Evolutionary conservation across 2,888 invertebrate species (phyloP).

Genomic region (Heliconius sara): DNA sequence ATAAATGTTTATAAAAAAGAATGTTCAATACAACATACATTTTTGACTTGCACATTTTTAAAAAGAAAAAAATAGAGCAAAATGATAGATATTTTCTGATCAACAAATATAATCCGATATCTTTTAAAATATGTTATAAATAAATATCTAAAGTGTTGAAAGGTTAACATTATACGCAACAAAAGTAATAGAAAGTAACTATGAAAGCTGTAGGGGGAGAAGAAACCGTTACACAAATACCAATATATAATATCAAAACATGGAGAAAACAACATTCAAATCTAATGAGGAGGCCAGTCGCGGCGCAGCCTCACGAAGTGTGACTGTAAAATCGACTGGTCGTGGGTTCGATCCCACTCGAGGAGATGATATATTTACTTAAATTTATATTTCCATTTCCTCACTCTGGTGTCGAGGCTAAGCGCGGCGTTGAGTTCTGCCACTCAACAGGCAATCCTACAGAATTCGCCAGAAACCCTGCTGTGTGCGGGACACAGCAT

Average conservation of each 20-base stretch:
- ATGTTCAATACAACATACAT: background rate
- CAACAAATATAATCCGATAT: conserved; percentile 11
- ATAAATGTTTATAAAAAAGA: background rate
- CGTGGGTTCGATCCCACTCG: no score
- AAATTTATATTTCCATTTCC: no score
- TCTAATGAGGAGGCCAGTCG: background rate
- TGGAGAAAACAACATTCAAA: background rate
- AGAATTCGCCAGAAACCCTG: no score
- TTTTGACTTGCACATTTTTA: background rate
- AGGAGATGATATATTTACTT: no score
- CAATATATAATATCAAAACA: background rate
- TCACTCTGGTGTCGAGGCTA: no score
- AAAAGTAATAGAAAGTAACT: conserved; percentile 23
- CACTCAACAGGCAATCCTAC: no score
- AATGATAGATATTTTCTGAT: background rate
- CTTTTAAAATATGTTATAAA: conserved; percentile 15
- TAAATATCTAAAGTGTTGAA: conserved; percentile 16
- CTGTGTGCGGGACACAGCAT: no score
- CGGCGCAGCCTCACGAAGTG: no score
- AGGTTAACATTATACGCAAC: conserved; percentile 36
- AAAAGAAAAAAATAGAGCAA: background rate
- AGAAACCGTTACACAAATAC: conserved; percentile 27
- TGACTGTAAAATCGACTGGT: no score
- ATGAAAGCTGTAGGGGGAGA: conserved; percentile 27
- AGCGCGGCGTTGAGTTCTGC: no score